These are phyloP conservation scores for Uloborus plumipes DNA, from an alignment of 2,888 invertebrate genomes.

Conservation along the genomic window DNA sequence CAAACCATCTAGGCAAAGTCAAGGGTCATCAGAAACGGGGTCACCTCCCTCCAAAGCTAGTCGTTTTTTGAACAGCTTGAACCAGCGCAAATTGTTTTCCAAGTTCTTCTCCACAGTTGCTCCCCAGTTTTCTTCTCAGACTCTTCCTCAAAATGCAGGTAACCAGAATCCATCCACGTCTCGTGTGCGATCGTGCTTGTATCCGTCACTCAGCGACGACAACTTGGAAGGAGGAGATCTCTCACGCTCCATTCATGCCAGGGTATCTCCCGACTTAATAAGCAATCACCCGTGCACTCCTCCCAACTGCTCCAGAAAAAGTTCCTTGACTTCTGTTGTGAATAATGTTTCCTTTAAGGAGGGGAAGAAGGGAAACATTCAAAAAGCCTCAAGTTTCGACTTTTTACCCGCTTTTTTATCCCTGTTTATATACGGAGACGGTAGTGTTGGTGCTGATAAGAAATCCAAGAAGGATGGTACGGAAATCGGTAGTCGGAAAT, in stretches of 20 bases:
- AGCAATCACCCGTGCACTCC: conserved; percentile 54
- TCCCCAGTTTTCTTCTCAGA: conserved; percentile 59
- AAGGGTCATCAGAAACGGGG: conserved; percentile 17
- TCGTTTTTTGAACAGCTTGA: conserved; percentile 56
- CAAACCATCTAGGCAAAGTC: conserved; percentile 34
- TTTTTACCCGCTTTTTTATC: conserved; percentile 62
- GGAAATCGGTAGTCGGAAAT: conserved; percentile 32
- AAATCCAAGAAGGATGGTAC: conserved; percentile 21
- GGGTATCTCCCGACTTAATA: conserved; percentile 38
- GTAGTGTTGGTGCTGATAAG: conserved; percentile 20
- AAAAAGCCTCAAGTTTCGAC: conserved; percentile 64
- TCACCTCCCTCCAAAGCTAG: conserved; percentile 50
- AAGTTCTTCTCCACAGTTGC: conserved; percentile 59
- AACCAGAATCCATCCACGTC: conserved; percentile 53
- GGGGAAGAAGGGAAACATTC: conserved; percentile 48
- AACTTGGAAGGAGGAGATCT: conserved; percentile 49
- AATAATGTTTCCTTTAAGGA: conserved; percentile 29
- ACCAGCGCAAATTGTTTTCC: conserved; percentile 57
- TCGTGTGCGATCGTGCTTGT: conserved; percentile 19
- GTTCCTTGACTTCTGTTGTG: conserved; percentile 30
- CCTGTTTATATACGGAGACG: conserved; percentile 55
- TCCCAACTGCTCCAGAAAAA: conserved; percentile 41
- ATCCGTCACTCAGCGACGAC: conserved; percentile 58
- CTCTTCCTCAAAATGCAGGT: conserved; percentile 44
- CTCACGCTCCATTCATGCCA: conserved; percentile 19